Conservation (phyloP, 2,113 vertebrate genomes). For the Atractosteus spatula region DNA sequence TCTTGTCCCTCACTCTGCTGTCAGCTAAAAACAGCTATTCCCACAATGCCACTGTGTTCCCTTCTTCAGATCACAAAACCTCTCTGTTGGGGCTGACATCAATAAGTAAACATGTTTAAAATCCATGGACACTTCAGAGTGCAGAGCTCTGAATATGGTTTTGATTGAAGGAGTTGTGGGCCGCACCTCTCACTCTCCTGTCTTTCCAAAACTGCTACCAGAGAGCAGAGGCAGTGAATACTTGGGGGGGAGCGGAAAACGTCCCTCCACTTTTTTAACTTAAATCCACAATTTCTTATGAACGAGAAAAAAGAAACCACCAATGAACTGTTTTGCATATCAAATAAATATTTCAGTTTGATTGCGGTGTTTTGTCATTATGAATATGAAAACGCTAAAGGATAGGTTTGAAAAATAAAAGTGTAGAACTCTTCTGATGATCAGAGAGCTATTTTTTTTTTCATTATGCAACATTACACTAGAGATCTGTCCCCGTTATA, state of each 20-base stretch:
- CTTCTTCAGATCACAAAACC: neutral
- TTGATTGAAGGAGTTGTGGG: neutral
- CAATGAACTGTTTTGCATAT: neutral
- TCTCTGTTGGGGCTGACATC: neutral
- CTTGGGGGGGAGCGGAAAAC: neutral
- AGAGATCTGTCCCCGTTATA: neutral
- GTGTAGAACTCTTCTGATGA: neutral
- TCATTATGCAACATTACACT: too few species aligned
- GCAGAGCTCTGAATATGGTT: neutral
- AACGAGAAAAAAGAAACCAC: too few species aligned
- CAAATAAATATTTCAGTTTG: neutral
- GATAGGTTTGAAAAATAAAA: neutral
- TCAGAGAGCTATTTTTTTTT: too few species aligned
- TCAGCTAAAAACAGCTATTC: slow-evolving; percentile 13
- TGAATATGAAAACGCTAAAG: neutral
- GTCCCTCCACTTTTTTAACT: neutral
- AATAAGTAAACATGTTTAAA: slow-evolving; percentile 9
- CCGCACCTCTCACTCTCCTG: neutral
- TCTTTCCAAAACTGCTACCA: neutral
- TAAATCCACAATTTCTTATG: neutral
- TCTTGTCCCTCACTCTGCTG: slow-evolving; percentile 2
- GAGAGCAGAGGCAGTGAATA: neutral
- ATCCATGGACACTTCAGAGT: neutral
- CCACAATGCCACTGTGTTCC: neutral
- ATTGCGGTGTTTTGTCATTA: neutral